Percentiles rank a stretch among this genome's conserved stretches.
These are phyloP conservation scores for human DNA, from an alignment of 2,113 vertebrate genomes.

Conservation along the genomic window DNA sequence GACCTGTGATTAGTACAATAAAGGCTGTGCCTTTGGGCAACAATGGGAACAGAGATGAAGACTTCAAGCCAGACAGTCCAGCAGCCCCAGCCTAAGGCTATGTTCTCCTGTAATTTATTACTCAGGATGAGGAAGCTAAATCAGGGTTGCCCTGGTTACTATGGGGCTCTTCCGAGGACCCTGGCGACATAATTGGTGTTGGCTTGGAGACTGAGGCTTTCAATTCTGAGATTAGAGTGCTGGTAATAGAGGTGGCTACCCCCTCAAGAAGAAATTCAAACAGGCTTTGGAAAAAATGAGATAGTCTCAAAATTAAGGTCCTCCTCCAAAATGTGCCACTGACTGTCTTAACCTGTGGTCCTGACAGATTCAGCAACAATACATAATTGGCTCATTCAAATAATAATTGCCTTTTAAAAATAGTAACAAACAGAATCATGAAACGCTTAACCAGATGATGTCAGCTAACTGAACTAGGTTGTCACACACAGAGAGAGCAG, in stretches of 20 bases:
- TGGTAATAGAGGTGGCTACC: neutral
- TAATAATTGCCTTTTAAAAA: neutral
- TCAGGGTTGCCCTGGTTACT: constrained; percentile 70
- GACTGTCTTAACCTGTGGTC: neutral
- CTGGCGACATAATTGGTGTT: constrained; percentile 55
- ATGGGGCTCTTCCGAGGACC: neutral
- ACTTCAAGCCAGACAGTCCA: neutral
- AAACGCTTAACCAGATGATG: neutral
- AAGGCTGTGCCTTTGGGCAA: neutral
- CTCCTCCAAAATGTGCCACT: neutral
- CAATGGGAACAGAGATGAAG: neutral
- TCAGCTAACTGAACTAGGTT: neutral
- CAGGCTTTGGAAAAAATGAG: neutral
- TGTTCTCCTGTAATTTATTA: neutral
- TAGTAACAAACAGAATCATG: neutral
- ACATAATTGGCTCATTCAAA: neutral
- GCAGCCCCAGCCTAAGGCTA: neutral
- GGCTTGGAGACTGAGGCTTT: constrained; percentile 72
- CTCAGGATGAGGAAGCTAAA: constrained; percentile 14
- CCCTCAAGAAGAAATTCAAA: neutral
- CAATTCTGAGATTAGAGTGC: constrained; percentile 20
- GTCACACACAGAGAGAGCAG: neutral
- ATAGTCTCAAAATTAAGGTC: neutral
- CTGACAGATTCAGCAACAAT: neutral
- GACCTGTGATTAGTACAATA: neutral